Evolutionary conservation across 2,113 vertebrate genomes (phyloP).

Genomic region (Bubalus kerabau): DNA sequence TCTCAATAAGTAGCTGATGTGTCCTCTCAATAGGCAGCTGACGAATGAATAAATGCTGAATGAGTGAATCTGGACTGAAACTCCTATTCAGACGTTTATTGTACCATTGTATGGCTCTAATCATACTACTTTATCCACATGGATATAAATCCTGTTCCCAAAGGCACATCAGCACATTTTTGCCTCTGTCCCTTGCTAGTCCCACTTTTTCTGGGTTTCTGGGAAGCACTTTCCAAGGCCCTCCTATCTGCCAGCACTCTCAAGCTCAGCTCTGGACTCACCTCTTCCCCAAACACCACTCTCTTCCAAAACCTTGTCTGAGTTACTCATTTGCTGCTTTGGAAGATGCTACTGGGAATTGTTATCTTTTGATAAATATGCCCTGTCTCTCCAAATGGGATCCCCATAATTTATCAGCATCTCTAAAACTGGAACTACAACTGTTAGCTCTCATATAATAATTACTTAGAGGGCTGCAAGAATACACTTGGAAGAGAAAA

Average conservation of each 20-base stretch:
- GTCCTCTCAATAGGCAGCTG: not conserved
- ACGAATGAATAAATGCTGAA: not conserved
- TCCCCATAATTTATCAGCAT: constrained; percentile 48
- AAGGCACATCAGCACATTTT: not conserved
- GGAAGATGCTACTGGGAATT: not conserved
- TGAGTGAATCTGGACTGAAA: not conserved
- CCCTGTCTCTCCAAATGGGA: constrained; percentile 38
- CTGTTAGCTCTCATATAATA: constrained; percentile 41
- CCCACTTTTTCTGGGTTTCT: not conserved
- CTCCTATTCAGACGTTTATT: not conserved
- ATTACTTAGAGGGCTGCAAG: constrained; percentile 37
- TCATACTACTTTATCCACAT: not conserved
- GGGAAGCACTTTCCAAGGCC: not conserved
- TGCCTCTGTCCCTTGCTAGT: not conserved
- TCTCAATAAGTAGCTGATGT: not conserved
- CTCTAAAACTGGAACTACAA: constrained; percentile 38
- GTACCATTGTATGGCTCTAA: not conserved
- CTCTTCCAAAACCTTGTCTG: not conserved
- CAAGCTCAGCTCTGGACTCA: not conserved
- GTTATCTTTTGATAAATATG: constrained; percentile 61
- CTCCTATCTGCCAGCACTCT: not conserved
- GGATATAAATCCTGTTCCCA: not conserved
- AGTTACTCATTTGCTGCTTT: not conserved
- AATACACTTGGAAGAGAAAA: constrained; percentile 41
- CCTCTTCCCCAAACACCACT: not conserved